A percentile compares a stretch with the other conserved stretches of the same genome.
Evolutionary conservation across 2,797 vertebrate species (phyloP).

Genomic region (Amblyopsis hoosieri): DNA sequence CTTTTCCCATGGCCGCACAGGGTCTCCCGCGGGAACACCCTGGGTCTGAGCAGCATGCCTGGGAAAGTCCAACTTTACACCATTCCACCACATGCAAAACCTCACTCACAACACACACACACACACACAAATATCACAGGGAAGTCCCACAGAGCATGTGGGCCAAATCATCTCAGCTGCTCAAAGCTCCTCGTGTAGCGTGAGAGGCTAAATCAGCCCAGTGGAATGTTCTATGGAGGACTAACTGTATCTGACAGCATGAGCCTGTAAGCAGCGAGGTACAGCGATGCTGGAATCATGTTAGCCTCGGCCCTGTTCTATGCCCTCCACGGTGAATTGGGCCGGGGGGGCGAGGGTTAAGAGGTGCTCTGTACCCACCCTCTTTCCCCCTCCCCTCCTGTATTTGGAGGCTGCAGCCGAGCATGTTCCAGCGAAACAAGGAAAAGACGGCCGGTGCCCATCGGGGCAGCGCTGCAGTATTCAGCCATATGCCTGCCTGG

Average conservation of each 20-base stretch:
- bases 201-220: slow-evolving; percentile 34
- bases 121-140: slow-evolving; percentile 23
- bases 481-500: slow-evolving; percentile 67
- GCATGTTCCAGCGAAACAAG: slow-evolving; percentile 16
- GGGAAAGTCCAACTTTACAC: slow-evolving; percentile 66
- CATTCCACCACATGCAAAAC: slow-evolving; percentile 54
- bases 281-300: slow-evolving; percentile 23
- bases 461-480: slow-evolving; percentile 54
- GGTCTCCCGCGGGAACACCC: slow-evolving; percentile 61
- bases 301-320: slow-evolving; percentile 20
- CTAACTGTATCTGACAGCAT: slow-evolving; percentile 47
- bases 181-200: slow-evolving; percentile 37
- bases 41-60: slow-evolving; percentile 46
- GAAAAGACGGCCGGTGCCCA: slow-evolving; percentile 34
- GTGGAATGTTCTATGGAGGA: slow-evolving; percentile 37
- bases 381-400: not conserved
- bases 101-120: slow-evolving; percentile 19
- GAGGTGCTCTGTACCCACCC: slow-evolving; percentile 4
- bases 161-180: slow-evolving; percentile 57
- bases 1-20: slow-evolving; percentile 77
- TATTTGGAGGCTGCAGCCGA: slow-evolving; percentile 32
- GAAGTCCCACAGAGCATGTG: slow-evolving; percentile 51
- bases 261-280: slow-evolving; percentile 31
- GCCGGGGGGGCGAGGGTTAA: slow-evolving; percentile 17
- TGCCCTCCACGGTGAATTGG: slow-evolving; percentile 37